Evolutionary conservation across 2,797 vertebrate genomes (phyloP).

Genomic region (Fistularia commersonii): DNA sequence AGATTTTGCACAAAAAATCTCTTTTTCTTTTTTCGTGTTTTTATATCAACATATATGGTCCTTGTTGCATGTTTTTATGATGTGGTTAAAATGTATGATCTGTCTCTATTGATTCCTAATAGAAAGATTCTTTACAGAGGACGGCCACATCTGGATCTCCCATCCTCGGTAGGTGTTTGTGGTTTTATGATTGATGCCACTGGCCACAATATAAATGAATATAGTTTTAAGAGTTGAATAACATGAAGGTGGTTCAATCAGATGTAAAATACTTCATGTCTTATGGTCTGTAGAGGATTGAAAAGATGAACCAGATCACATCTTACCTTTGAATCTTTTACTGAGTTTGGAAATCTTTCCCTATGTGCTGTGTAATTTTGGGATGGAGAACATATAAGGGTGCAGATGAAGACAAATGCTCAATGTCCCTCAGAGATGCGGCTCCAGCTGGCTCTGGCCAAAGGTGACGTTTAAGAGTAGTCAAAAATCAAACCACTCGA

Average conservation of each 20-base stretch:
- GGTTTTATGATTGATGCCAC: neutral
- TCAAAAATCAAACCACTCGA: too few species aligned
- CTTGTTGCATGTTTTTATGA: neutral
- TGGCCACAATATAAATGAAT: neutral
- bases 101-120: slow-evolving; percentile 17
- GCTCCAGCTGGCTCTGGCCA: too few species aligned
- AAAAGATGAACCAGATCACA: slow-evolving; percentile 6
- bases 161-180: slow-evolving; percentile 48
- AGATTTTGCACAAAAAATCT: neutral
- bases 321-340: neutral
- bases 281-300: slow-evolving; percentile 33
- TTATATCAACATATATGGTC: too few species aligned
- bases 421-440: too few species aligned
- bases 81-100: slow-evolving; percentile 1
- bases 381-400: too few species aligned
- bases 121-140: slow-evolving; percentile 58
- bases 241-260: neutral
- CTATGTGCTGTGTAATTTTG: neutral
- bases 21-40: too few species aligned
- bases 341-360: neutral
- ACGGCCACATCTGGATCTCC: slow-evolving; percentile 31
- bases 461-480: too few species aligned
- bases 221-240: too few species aligned
- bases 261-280: slow-evolving; percentile 1
- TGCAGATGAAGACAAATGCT: too few species aligned